Evolutionary conservation across 2,888 invertebrate species (phyloP), one percentile per base, ranked within the genome.

Genomic region (Tenthredo amoena): DNA sequence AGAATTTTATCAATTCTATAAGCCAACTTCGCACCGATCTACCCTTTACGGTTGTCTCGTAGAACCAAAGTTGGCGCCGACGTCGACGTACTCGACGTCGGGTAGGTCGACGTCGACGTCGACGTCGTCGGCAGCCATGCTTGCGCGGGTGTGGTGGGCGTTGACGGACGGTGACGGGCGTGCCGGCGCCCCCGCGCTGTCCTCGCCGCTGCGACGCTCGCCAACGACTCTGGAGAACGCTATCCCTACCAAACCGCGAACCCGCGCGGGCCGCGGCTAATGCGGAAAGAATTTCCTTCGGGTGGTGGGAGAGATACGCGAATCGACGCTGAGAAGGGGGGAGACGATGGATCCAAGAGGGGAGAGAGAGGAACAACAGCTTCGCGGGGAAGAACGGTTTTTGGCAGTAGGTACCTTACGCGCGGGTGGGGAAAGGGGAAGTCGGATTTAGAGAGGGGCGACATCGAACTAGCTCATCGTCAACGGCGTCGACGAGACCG

Each of bases 71-170:
- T 77, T 34, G 55, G 55, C 77, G 50, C 50, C 76, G 74, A 5
- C 47, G 74, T 21, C 43, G 74, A n/a, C 74, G 74, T 74, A 43
- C 40, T n/a, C 81, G 43, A 12, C 58, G 62, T 31, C 68, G 71
- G 9, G 47, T 26, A 18, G 31, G 58, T 34, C 79, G 79, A 37
- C 55, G 62, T n/a, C 81, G 43, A 12, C 58, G 62, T 43, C 68
- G 83, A 68, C 83, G 83, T 15, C 65, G 85, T 62, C 55, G 85
- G 85, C 85, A 21, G 93, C 93, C 93, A 93, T 93, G 93, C 92
- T 93, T 93, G 93, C 93, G 93, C 93, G 92, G 91, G 88, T 88
- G 91, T 87, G 85, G 92, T 92, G 91, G 93, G 93, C 93, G 93
- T 83, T 68, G 83, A 83, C 90, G 88, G 88, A 89, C 89, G 90